Percentiles rank a stretch among this genome's conserved stretches.
Evolutionary conservation across 2,888 invertebrate species (phyloP).

Genomic region (Bruchidius siliquastri): DNA sequence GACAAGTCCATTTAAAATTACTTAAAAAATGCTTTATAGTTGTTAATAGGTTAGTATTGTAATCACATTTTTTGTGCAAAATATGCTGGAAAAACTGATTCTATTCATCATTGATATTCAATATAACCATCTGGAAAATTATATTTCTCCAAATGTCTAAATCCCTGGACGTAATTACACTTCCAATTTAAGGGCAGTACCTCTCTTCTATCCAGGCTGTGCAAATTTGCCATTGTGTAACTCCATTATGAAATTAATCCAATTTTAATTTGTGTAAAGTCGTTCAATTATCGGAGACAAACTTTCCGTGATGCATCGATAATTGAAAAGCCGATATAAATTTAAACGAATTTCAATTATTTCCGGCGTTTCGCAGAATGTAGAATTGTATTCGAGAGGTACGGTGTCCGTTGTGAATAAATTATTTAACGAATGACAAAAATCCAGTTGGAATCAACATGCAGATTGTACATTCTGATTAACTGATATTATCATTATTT

Average conservation of each 20-base stretch:
- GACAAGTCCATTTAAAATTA: no score
- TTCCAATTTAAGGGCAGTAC: not conserved
- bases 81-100: no score
- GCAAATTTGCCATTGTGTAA: not conserved
- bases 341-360: not conserved
- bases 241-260: not conserved
- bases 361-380: not conserved
- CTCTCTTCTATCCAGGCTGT: not conserved
- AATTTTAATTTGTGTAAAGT: constrained; percentile 1
- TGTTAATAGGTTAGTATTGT: no score
- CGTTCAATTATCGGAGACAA: constrained; percentile 5
- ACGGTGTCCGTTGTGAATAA: not conserved
- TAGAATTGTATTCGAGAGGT: not conserved
- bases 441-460: not conserved
- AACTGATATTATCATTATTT: no score
- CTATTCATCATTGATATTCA: no score
- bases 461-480: not conserved
- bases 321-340: constrained; percentile 6
- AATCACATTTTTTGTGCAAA: no score
- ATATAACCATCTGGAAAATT: no score
- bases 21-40: no score
- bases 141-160: no score
- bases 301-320: constrained; percentile 5
- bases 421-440: not conserved
- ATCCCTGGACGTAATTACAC: not conserved